phyloP scores from a whole-genome alignment of 2,888 invertebrate genomes.

The Drosophila infuscata region DNA sequence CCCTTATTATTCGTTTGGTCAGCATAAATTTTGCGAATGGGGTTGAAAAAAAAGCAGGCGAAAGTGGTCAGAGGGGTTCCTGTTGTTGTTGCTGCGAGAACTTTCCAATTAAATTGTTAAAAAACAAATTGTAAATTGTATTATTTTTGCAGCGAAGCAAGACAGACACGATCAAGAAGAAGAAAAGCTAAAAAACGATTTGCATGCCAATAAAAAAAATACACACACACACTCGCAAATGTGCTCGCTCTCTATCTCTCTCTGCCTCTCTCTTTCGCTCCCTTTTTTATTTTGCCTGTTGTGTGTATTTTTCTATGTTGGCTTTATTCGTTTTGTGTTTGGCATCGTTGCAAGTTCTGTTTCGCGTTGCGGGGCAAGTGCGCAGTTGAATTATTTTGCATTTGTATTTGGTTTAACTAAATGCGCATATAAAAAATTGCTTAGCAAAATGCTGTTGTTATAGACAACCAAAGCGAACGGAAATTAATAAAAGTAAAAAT shows the following conservation, averaged over 20 bases:
- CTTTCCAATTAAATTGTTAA: slow-evolving; percentile 32
- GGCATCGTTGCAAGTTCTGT: slow-evolving; percentile 50
- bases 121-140: slow-evolving; percentile 12
- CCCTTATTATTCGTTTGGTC: slow-evolving; percentile 43
- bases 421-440: slow-evolving; percentile 2
- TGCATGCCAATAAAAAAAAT: slow-evolving; percentile 44
- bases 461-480: slow-evolving; percentile 2
- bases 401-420: slow-evolving; percentile 30
- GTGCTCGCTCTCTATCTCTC: neutral
- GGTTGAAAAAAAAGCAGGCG: slow-evolving; percentile 41
- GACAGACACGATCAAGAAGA: slow-evolving; percentile 41
- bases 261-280: slow-evolving; percentile 1
- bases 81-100: slow-evolving; percentile 10
- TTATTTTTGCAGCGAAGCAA: slow-evolving; percentile 19
- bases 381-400: slow-evolving; percentile 31
- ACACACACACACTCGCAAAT: neutral
- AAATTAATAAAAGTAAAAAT: slow-evolving; percentile 8
- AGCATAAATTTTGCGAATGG: slow-evolving; percentile 39
- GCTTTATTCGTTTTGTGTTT: slow-evolving; percentile 56
- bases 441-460: slow-evolving; percentile 12
- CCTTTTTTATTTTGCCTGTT: slow-evolving; percentile 38
- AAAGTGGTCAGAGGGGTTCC: slow-evolving; percentile 14
- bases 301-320: slow-evolving; percentile 23
- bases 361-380: slow-evolving; percentile 40
- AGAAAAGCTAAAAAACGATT: slow-evolving; percentile 29